Evolutionary conservation across 2,113 vertebrate species (phyloP).

Genomic region (Lepus americanus): DNA sequence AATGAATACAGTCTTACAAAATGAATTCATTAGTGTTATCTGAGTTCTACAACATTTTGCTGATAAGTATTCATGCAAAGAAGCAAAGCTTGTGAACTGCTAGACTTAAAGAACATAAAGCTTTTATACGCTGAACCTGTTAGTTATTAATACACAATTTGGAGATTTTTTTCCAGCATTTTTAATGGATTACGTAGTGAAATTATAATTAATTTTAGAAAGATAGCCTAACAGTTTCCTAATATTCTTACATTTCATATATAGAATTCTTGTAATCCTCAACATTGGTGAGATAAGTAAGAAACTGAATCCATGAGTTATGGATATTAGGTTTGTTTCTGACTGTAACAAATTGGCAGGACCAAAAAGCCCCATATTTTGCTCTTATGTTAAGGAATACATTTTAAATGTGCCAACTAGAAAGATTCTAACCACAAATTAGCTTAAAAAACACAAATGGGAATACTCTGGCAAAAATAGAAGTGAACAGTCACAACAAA

Average conservation of each 20-base stretch:
- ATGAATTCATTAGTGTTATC: neutral
- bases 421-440: constrained; percentile 5
- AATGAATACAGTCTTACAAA: constrained; percentile 28
- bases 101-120: constrained; percentile 31
- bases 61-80: constrained; percentile 41
- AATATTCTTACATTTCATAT: constrained; percentile 12
- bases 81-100: neutral
- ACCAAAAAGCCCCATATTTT: neutral
- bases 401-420: constrained; percentile 28
- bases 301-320: constrained; percentile 35
- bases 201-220: constrained; percentile 10
- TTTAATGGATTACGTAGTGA: constrained; percentile 42
- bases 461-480: neutral
- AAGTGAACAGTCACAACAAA: constrained; percentile 32
- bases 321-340: neutral
- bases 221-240: neutral
- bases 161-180: neutral
- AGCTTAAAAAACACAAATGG: constrained; percentile 48
- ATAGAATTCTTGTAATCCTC: neutral
- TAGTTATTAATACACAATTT: neutral
- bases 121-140: neutral
- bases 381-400: neutral
- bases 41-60: neutral
- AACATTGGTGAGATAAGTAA: constrained; percentile 26
- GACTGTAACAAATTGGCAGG: neutral